Conservation (phyloP, 2,888 invertebrate species). For the Phrixothrix hirtus region DNA sequence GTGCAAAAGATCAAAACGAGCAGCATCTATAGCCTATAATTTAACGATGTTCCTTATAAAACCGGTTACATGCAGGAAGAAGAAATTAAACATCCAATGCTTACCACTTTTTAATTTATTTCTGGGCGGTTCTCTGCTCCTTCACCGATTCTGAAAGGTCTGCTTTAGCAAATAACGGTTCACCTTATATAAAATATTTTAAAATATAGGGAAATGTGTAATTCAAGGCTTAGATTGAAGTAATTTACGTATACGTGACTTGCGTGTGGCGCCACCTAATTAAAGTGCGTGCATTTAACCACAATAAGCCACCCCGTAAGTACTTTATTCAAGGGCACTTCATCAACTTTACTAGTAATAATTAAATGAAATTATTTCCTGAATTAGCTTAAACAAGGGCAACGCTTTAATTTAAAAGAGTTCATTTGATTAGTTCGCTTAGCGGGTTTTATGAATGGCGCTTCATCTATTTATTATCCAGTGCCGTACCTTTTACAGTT, state of each 20-base stretch:
- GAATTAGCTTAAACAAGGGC: constrained; percentile 28
- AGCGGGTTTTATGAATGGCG: background rate
- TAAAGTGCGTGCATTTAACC: constrained; percentile 1
- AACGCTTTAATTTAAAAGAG: constrained; percentile 32
- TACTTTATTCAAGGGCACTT: constrained; percentile 12
- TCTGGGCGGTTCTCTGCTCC: constrained; percentile 14
- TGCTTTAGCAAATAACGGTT: constrained; percentile 2
- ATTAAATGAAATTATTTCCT: constrained; percentile 25
- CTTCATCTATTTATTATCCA: background rate
- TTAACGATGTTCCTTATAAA: constrained; percentile 25
- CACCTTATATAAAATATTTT: too few relatives aligned
- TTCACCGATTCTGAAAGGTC: constrained; percentile 2
- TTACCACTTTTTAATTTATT: constrained; percentile 26
- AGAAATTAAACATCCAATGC: constrained; percentile 30
- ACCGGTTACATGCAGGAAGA: constrained; percentile 35
- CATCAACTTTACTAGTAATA: constrained; percentile 25
- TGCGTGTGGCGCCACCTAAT: constrained; percentile 4
- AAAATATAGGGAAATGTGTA: background rate
- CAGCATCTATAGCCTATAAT: constrained; percentile 13
- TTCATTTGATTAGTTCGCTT: constrained; percentile 26
- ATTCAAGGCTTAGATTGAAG: too few relatives aligned
- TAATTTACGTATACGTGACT: background rate
- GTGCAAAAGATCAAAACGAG: constrained; percentile 12
- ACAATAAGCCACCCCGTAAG: constrained; percentile 1
- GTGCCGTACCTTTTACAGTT: background rate